Evolutionary conservation across 2,797 vertebrate species (phyloP).

Genomic region (Coreius guichenoti): DNA sequence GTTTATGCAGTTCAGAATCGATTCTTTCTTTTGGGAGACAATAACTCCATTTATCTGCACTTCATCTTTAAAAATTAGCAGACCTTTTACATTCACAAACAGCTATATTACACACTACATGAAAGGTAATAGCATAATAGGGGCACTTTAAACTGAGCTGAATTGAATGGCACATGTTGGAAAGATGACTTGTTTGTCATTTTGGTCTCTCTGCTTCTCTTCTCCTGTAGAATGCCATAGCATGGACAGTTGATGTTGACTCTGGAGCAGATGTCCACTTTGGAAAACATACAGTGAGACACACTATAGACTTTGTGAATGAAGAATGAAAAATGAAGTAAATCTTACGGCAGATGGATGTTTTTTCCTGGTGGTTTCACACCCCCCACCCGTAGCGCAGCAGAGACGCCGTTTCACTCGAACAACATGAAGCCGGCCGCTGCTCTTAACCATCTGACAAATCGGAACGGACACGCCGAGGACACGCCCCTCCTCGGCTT

Average conservation of each 20-base stretch:
- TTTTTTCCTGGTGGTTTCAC: slow-evolving; percentile 62
- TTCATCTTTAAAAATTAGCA: neutral
- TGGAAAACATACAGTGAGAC: slow-evolving; percentile 52
- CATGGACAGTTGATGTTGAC: slow-evolving; percentile 99
- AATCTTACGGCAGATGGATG: slow-evolving; percentile 43
- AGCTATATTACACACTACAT: neutral
- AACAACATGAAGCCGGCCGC: slow-evolving; percentile 56
- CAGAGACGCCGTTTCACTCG: slow-evolving; percentile 58
- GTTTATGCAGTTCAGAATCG: neutral
- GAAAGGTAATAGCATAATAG: neutral
- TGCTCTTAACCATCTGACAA: slow-evolving; percentile 50
- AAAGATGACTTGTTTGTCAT: neutral
- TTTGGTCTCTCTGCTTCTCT: slow-evolving; percentile 9
- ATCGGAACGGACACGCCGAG: slow-evolving; percentile 14
- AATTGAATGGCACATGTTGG: neutral
- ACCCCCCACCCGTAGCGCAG: slow-evolving; percentile 49
- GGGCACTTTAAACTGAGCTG: neutral
- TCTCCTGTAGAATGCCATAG: slow-evolving; percentile 89
- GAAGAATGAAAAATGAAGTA: slow-evolving; percentile 71
- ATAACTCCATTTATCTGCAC: neutral
- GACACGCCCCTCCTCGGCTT: slow-evolving; percentile 38
- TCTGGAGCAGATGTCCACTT: slow-evolving; percentile 82
- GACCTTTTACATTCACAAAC: neutral
- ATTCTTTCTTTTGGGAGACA: neutral
- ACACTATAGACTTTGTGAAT: slow-evolving; percentile 67